phyloP scores from a whole-genome alignment of 2,113 vertebrate species.

The Recurvirostra avosetta region DNA sequence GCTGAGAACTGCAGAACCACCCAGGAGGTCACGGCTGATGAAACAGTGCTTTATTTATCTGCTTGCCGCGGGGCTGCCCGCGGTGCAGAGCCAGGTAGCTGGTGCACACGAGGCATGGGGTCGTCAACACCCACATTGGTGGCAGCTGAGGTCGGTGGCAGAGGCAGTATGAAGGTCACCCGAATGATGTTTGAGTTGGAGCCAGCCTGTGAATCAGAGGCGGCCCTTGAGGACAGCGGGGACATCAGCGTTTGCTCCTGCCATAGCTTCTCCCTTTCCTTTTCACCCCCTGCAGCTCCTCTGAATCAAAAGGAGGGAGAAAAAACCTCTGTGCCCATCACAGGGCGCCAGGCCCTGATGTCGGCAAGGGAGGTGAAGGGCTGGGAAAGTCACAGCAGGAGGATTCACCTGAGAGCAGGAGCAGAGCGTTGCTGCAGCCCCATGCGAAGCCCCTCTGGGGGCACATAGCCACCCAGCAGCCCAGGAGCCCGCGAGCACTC shows the following conservation, averaged over 20 bases:
- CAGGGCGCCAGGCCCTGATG: not conserved
- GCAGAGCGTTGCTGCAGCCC: not conserved
- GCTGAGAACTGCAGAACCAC: not conserved
- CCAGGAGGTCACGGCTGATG: not conserved
- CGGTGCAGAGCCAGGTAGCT: not conserved
- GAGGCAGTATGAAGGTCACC: not conserved
- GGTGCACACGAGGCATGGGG: accelerated
- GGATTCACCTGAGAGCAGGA: not conserved
- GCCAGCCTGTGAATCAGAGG: not conserved
- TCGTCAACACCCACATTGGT: accelerated
- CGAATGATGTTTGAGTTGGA: not conserved
- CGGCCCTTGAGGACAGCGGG: not conserved
- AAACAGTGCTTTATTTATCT: not conserved
- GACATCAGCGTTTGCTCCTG: not conserved
- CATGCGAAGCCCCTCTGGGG: not conserved
- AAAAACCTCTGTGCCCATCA: not conserved
- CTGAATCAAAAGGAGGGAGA: not conserved
- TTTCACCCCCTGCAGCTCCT: not conserved
- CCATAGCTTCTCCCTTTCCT: not conserved
- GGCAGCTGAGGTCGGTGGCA: not conserved
- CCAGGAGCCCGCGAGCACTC: accelerated
- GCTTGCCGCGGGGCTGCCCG: accelerated
- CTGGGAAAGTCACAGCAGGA: not conserved
- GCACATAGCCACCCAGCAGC: accelerated
- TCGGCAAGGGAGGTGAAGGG: not conserved